Base-by-base conservation (phyloP, 1,140 invertebrate genomes). In the Ganaspis sp. region DNA sequence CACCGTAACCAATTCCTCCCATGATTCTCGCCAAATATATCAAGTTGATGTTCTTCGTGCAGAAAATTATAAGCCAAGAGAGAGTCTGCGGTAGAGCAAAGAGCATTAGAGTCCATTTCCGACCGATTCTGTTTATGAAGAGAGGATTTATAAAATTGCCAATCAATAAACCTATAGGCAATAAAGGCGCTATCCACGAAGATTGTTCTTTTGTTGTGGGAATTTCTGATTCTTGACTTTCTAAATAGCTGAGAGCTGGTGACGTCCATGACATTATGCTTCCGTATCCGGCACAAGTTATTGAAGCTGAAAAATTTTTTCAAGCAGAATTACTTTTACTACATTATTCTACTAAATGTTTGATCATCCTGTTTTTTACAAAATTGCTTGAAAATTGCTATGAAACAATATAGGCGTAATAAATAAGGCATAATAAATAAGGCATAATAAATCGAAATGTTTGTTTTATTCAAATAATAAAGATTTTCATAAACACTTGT, bases 11-110 rank as follows among this genome's bases (percentile, higher is more conserved):
- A 29, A 29, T 64, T 1, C 58, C 58, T n/a, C 58, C 58, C 26
- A 64, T n/a, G 15, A 64, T 29, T 64, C 58, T 64, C 15, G 58
- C 58, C 9, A 64, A 1, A 64, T 64, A 64, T 9, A 64, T 29
- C 11, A 9, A 4, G 23, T 29, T 64, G 15, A 17, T 1, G 17
- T 8, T 49, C 17, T 49, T 49, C 8, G 34, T 70, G 9, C n/a
- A 40, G 15, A 17, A 70, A 37, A 21, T 37, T 17, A 37, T 38
- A 1, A 38, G 9, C 34, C 19, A 70, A 17, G 34, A 42, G 42
- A 45, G 53, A 17, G 17, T 49, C 17, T 49, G 45, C n/a, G 45
- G 45, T 17, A 49, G 15, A n/a, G 45, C 45, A 49, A 49, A 49
- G n/a, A 49, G 1, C 45, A 49, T 49, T n/a, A 49, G 15, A 17